phyloP scores from a whole-genome alignment of 2,888 invertebrate species.

The Agrochola lychnidis region DNA sequence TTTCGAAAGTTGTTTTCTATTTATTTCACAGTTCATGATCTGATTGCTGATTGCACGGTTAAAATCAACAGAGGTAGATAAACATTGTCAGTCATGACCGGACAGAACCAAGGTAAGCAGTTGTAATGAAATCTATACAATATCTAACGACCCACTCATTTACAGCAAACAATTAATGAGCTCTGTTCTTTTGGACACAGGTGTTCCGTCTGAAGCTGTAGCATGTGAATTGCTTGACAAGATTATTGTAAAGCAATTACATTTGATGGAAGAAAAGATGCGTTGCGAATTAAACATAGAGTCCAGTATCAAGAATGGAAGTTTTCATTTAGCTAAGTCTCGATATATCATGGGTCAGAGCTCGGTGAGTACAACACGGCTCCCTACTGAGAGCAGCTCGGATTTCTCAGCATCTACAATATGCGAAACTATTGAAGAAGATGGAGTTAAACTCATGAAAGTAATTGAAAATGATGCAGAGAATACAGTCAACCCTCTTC shows the following conservation, averaged over 20 bases:
- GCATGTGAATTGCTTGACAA: constrained; percentile 92
- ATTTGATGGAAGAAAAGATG: constrained; percentile 94
- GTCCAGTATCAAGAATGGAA: constrained; percentile 92
- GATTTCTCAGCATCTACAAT: constrained; percentile 83
- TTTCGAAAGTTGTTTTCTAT: background rate
- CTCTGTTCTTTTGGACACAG: constrained; percentile 30
- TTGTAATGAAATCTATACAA: background rate
- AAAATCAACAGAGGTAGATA: background rate
- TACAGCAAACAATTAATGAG: background rate
- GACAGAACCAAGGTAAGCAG: constrained; percentile 44
- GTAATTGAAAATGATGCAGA: constrained; percentile 77
- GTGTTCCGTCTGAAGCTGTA: constrained; percentile 71
- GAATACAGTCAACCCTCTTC: constrained; percentile 92
- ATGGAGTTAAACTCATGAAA: constrained; percentile 84
- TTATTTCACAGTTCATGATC: background rate
- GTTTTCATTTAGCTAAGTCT: constrained; percentile 93
- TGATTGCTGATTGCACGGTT: background rate
- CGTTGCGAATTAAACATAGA: constrained; percentile 93
- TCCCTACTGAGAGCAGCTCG: constrained; percentile 92
- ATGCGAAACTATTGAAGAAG: constrained; percentile 82
- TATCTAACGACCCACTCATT: background rate
- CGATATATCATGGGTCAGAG: constrained; percentile 95
- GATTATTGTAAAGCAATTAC: constrained; percentile 92
- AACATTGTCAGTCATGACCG: constrained; percentile 26
- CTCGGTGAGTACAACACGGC: constrained; percentile 92